Evolutionary conservation across 2,888 invertebrate species (phyloP), one percentile per base, ranked within the genome.

Genomic region (Chironomus riparius): DNA sequence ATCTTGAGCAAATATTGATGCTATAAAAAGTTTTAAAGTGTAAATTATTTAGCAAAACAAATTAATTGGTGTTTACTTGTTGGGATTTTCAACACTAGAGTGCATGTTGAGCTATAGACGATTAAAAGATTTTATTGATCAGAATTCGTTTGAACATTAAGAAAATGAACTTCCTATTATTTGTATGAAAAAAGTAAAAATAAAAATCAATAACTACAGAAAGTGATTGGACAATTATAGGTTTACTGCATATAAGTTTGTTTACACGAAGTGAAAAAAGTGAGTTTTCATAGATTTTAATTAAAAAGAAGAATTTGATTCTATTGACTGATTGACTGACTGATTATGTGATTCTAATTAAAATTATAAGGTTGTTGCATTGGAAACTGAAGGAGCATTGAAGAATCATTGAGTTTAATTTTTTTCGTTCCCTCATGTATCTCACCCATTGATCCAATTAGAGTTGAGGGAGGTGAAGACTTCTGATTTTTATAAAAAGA

Each of bases 371-470:
- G 18, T 56, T 56, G 56, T 56, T 56, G 56, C 15, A 15, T 50
- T 47, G 47, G 70, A 56, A 56, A 18, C 56, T 70, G 47, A 47
- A 56, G 22, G 28, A 71, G 50, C 56, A 71, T 56, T 71, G n/a
- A 38, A 56, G n/a, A 71, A 71, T 71, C 56, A 71, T 71, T 71
- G n/a, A 38, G 28, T 56, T 50, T 71, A 50, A 71, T 71, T 71
- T 56, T 56, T 15, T 15, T 15, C 3, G 6, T n/a, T 56, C 7
- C 56, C 38, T 38, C 28, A 28, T 28, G 38, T 10, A 38, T 48
- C 50, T 24, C 70, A 50, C 38, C 48, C 13, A 50, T 71, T 71
- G 50, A 71, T 71, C 71, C 71, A 71, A 71, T 71, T 71, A 71
- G 50, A 47, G 70, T 18, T 18, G 65, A 65, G 22, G 70, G 28